phyloP scores from a whole-genome alignment of 2,113 vertebrate genomes.

The Rhineura floridana region DNA sequence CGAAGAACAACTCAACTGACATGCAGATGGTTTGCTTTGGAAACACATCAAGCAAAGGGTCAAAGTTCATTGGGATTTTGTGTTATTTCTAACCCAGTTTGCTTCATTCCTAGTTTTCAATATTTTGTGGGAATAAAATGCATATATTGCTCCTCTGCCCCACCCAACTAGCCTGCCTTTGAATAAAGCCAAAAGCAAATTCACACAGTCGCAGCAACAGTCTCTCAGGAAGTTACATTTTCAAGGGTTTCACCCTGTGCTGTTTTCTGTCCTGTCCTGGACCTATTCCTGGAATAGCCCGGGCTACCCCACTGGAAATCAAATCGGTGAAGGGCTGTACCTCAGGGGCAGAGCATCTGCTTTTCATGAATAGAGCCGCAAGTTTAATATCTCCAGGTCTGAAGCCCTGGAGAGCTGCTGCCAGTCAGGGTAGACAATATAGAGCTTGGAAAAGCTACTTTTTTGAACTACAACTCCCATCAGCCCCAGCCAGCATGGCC shows the following conservation, averaged over 20 bases:
- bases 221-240: neutral
- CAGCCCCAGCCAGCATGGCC: no score
- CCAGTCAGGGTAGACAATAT: no score
- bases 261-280: neutral
- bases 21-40: neutral
- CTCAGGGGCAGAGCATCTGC: no score
- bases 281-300: neutral
- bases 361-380: no score
- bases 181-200: rapidly evolving
- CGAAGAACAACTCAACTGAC: neutral
- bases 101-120: neutral
- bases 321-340: no score
- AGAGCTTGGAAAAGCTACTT: no score
- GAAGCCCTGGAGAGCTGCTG: no score
- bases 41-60: neutral
- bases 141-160: rapidly evolving
- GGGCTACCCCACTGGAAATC: neutral
- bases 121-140: neutral
- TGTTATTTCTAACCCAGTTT: neutral
- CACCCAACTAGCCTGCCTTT: neutral
- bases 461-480: no score
- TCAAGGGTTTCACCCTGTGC: neutral
- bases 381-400: no score
- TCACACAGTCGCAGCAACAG: neutral
- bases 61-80: neutral